Evolutionary conservation across 23 tunicate species (phyloP).

Genomic region (Aplidium turbinatum): DNA sequence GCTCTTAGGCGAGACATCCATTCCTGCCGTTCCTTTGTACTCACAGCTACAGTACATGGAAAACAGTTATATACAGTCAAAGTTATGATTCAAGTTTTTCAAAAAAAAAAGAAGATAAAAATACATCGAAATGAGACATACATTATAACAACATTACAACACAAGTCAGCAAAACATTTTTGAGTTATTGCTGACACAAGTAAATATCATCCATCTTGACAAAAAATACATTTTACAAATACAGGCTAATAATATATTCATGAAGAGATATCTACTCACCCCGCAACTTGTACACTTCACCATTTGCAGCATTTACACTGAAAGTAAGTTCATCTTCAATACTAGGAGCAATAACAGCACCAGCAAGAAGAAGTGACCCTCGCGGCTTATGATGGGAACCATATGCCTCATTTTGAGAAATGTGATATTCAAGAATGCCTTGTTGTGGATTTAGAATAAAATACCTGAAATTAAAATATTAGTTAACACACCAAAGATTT

Average conservation of each 20-base stretch:
- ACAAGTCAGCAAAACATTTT: too few species aligned
- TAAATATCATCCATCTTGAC: too few species aligned
- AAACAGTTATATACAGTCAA: background rate
- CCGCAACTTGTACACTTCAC: conserved; percentile 88
- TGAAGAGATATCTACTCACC: too few species aligned
- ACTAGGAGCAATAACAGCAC: conserved; percentile 95
- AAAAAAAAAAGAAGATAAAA: background rate
- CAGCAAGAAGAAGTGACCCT: conserved; percentile 63
- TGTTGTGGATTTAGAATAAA: conserved; percentile 75
- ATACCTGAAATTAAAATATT: conserved; percentile 44
- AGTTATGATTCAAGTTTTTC: background rate
- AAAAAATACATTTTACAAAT: too few species aligned
- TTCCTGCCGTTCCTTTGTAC: conserved; percentile 79
- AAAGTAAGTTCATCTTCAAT: conserved; percentile 83
- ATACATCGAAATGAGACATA: too few species aligned
- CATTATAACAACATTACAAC: too few species aligned
- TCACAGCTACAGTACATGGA: conserved; percentile 36
- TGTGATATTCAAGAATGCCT: conserved; percentile 83
- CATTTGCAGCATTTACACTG: conserved; percentile 84
- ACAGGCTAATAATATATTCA: too few species aligned
- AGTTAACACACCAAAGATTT: background rate
- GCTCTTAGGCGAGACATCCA: conserved; percentile 76
- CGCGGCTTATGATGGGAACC: conserved; percentile 56
- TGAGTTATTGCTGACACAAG: too few species aligned
- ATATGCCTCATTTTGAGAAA: conserved; percentile 63